Conservation (phyloP, 2,888 invertebrate genomes). For the Tubiluchus corallicola region DNA sequence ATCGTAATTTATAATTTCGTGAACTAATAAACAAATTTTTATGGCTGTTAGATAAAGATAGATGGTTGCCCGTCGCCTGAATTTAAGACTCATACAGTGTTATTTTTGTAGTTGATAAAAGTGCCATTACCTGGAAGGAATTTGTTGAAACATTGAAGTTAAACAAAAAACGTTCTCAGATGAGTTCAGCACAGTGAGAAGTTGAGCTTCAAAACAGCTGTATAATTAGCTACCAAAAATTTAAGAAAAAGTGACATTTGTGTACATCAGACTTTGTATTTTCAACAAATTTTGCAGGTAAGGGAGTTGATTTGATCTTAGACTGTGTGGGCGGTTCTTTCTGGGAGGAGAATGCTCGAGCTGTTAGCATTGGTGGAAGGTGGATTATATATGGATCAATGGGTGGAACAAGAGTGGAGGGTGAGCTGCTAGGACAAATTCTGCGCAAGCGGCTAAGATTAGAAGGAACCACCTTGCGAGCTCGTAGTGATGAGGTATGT, state of each 20-base stretch:
- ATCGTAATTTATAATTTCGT: too few relatives aligned
- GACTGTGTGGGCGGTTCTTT: constrained; percentile 30
- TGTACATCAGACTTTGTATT: constrained; percentile 6
- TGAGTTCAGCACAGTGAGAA: too few relatives aligned
- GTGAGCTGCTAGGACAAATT: constrained; percentile 20
- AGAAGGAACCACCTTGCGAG: constrained; percentile 21
- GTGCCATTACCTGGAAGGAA: too few relatives aligned
- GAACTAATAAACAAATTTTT: too few relatives aligned
- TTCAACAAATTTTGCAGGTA: too few relatives aligned
- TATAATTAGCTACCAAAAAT: too few relatives aligned
- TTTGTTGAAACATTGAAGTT: too few relatives aligned
- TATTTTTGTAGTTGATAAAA: too few relatives aligned
- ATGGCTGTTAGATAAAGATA: too few relatives aligned
- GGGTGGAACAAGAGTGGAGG: constrained; percentile 23
- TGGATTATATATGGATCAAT: constrained; percentile 29
- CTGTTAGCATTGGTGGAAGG: constrained; percentile 23
- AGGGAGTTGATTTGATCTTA: constrained; percentile 28
- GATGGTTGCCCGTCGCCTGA: too few relatives aligned
- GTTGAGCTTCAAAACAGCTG: neutral
- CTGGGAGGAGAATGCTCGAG: constrained; percentile 25
- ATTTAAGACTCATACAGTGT: too few relatives aligned
- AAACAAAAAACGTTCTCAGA: too few relatives aligned
- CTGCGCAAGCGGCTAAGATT: constrained; percentile 23
- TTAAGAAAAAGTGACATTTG: neutral
- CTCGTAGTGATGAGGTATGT: constrained; percentile 20